These are phyloP conservation scores for Hafferia zeledoni DNA, from an alignment of 2,797 vertebrate species.

Conservation along the genomic window DNA sequence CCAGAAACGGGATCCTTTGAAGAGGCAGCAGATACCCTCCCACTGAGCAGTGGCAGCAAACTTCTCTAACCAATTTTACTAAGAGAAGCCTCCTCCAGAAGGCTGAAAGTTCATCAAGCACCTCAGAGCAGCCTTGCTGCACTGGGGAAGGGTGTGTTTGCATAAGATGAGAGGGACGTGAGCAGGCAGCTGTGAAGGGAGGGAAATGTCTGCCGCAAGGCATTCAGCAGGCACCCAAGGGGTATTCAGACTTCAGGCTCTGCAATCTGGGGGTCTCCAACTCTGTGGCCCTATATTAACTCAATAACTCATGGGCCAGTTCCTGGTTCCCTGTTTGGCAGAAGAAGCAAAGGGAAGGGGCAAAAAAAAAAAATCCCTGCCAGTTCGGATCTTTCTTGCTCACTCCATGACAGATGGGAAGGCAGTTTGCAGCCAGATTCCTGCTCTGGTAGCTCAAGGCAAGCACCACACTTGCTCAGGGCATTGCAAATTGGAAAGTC, in stretches of 20 bases:
- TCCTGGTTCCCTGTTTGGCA: constrained; percentile 30
- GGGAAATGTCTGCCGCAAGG: neutral
- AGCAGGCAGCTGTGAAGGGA: neutral
- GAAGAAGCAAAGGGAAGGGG: constrained; percentile 7
- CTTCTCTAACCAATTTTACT: neutral
- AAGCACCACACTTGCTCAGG: constrained; percentile 3
- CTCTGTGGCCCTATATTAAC: constrained; percentile 11
- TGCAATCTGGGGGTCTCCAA: neutral
- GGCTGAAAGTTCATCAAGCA: neutral
- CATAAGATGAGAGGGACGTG: neutral
- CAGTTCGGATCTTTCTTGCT: constrained; percentile 11
- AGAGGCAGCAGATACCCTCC: neutral
- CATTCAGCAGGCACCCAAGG: neutral
- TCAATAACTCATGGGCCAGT: constrained; percentile 27
- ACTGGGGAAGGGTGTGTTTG: fast-evolving
- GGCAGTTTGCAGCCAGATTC: constrained; percentile 60
- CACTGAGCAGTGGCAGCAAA: neutral
- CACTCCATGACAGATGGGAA: constrained; percentile 52
- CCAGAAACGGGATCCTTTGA: neutral
- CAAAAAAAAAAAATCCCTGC: neutral
- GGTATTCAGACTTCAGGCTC: neutral
- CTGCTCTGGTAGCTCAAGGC: constrained; percentile 60
- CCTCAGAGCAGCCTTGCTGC: neutral
- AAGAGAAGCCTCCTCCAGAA: neutral
- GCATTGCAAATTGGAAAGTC: constrained; percentile 48